Evolutionary conservation across 2,113 vertebrate genomes (phyloP), one percentile per base, ranked within the genome.

Genomic region (Ia io): DNA sequence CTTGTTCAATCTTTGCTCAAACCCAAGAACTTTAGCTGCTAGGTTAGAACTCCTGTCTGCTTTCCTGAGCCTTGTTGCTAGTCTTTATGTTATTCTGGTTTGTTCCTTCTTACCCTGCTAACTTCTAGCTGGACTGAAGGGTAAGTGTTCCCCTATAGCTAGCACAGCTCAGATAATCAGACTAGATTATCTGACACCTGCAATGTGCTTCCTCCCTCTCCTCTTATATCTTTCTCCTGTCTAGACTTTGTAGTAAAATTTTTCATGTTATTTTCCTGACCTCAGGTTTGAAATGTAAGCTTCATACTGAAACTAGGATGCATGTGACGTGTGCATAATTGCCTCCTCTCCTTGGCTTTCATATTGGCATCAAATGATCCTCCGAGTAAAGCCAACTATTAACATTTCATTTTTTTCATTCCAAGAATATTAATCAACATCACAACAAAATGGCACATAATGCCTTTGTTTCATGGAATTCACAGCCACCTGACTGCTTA

Each of bases 61-160:
- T 99, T 99, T 99, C 99, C 99, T 99, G 99, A 99, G 99, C 99
- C 99, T 99, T 99, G 99, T 99, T 99, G 99, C 99, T 99, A 99
- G 99, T 99, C 99, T 99, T 99, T 99, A 99, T 99, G 99, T 99
- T 99, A 99, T 99, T 99, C 99, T 99, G 99, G 99, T 99, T 99
- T 99, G 99, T 99, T 99, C 99, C 99, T 99, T 99, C 99, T 99
- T 99, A 99, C 99, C 99, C 99, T 99, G 99, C 99, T 99, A 99
- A 99, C 99, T 99, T 99, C 99, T 99, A 99, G 99, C 99, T 99
- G 99, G 99, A 99, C 99, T 99, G 98, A 99, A 99, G 99, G 99
- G 99, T 99, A 99, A 99, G 99, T 99, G 99, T 99, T 99, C 99
- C 99, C 98, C 99, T 98, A 98, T 99, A 99, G 99, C 98, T 98